Conservation (phyloP, 2,888 invertebrate genomes). For the Drosophila kambysellisi region DNA sequence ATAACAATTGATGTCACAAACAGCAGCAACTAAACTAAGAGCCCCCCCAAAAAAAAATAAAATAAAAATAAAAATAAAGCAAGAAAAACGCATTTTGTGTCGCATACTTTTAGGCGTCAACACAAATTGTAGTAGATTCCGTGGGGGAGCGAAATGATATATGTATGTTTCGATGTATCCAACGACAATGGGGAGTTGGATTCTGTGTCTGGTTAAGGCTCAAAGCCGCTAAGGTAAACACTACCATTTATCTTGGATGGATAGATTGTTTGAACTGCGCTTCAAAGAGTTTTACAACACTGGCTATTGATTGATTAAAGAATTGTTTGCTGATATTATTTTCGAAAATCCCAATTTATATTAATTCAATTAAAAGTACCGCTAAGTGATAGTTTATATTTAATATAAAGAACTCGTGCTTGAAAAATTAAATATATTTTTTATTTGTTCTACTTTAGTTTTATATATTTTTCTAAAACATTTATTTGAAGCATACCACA, state of each 20-base stretch:
- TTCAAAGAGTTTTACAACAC: conserved; percentile 10
- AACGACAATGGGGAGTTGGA: background rate
- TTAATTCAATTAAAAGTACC: background rate
- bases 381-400: background rate
- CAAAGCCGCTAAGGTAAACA: conserved; percentile 44
- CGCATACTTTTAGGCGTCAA: conserved; percentile 70
- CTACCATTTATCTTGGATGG: conserved; percentile 11
- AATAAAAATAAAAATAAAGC: conserved; percentile 1
- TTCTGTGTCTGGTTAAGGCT: conserved; percentile 31
- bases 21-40: conserved; percentile 52
- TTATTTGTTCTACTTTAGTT: background rate
- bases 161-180: conserved; percentile 20
- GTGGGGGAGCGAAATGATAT: conserved; percentile 40
- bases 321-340: background rate
- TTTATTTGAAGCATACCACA: background rate
- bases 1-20: conserved; percentile 79
- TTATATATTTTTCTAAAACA: background rate
- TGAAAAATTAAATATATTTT: background rate
- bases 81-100: conserved; percentile 42
- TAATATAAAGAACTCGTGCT: background rate
- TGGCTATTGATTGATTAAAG: background rate
- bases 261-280: conserved; percentile 29
- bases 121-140: conserved; percentile 34
- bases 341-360: background rate
- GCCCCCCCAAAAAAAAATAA: conserved; percentile 4